Base-by-base conservation (phyloP, 2,113 vertebrate species). In the Pelobates fuscus region DNA sequence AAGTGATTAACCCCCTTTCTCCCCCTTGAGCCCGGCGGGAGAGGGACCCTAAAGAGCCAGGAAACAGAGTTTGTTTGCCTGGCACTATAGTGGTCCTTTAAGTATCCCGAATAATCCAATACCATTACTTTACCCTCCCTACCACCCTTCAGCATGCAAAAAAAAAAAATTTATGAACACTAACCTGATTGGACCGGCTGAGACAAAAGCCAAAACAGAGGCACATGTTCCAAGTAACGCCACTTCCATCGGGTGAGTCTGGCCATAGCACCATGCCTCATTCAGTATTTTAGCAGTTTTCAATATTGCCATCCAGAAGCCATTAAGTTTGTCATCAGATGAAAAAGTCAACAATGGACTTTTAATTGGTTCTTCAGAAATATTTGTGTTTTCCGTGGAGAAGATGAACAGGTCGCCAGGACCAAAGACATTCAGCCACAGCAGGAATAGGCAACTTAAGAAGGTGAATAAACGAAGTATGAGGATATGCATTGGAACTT, bases 101-200 rank as follows among this genome's bases (percentile, higher is more conserved):
- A n/a, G n/a, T n/a, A n/a, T n/a, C n/a, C n/a, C n/a, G n/a, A n/a
- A n/a, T n/a, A n/a, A n/a, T n/a, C n/a, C n/a, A n/a, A n/a, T n/a
- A n/a, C n/a, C n/a, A n/a, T n/a, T n/a, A n/a, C n/a, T n/a, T n/a
- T n/a, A n/a, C n/a, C n/a, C n/a, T n/a, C n/a, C n/a, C n/a, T n/a
- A n/a, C n/a, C n/a, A n/a, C n/a, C n/a, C n/a, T n/a, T n/a, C n/a
- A n/a, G n/a, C n/a, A n/a, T n/a, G n/a, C n/a, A n/a, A n/a, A n/a
- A n/a, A n/a, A n/a, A 2, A 23, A 55, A 62, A 62, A 15, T 5
- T 0, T 8, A 61, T 0, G n/a, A n/a, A 60, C 0, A 73, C 86
- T 1, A 71, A 98, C 97, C 97, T 94, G 80, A 89, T 70, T 26
- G 93, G 87, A 26, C 96, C 96, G 0, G 93, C 96, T 72, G 98